A percentile compares a stretch with the other conserved stretches of the same genome.
Evolutionary conservation across 2,797 vertebrate species (phyloP).

Genomic region (Spizella passerina): DNA sequence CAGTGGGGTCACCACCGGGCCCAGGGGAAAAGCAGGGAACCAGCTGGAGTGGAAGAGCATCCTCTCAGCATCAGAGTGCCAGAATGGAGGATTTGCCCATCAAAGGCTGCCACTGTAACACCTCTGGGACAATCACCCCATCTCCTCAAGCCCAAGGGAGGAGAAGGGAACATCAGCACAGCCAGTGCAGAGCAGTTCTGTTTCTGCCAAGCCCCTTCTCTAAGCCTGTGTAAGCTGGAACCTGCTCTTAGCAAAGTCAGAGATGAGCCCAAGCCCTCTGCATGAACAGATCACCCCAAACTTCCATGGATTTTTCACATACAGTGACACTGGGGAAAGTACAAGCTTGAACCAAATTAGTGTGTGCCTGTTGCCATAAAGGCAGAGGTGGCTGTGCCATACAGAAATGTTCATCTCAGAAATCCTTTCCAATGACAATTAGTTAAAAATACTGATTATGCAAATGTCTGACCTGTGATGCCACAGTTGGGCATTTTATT

Average conservation of each 20-base stretch:
- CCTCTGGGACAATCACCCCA: constrained; percentile 71
- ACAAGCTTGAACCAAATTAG: not conserved
- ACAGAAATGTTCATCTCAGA: not conserved
- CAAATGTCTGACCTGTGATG: not conserved
- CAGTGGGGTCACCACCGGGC: constrained; percentile 73
- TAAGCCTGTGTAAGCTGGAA: not conserved
- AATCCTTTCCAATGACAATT: not conserved
- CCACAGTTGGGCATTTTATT: not conserved
- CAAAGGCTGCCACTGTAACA: constrained; percentile 75
- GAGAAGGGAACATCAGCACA: constrained; percentile 61
- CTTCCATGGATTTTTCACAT: fast-evolving
- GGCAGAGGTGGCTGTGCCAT: not conserved
- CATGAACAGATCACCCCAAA: not conserved
- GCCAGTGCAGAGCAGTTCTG: not conserved
- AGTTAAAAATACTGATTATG: not conserved
- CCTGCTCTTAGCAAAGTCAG: not conserved
- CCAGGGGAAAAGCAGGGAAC: constrained; percentile 73
- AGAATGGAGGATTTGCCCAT: not conserved
- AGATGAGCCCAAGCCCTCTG: not conserved
- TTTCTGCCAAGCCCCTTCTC: not conserved
- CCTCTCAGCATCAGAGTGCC: not conserved
- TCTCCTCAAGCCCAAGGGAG: constrained; percentile 73
- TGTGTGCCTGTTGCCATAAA: not conserved
- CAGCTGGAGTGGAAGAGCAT: constrained; percentile 76
- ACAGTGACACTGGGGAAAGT: not conserved